A percentile compares a stretch with the other conserved stretches of the same genome.
Evolutionary conservation across 2,113 vertebrate species (phyloP).

Genomic region (Hoplias malabaricus): DNA sequence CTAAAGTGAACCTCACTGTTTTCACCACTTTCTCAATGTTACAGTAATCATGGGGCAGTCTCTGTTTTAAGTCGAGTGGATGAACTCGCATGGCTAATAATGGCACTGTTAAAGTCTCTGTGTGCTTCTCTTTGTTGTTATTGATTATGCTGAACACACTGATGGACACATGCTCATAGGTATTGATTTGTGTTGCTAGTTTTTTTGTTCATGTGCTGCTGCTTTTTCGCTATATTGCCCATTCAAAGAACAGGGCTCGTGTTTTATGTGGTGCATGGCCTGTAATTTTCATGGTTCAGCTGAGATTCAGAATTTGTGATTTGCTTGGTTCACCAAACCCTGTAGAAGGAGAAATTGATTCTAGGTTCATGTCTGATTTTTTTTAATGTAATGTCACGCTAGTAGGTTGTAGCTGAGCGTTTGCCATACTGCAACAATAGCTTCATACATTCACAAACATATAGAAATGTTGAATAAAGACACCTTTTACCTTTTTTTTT

Average conservation of each 20-base stretch:
- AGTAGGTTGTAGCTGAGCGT: too few relatives aligned
- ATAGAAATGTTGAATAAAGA: too few relatives aligned
- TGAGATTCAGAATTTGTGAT: background rate
- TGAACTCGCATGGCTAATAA: constrained; percentile 22
- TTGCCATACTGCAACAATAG: too few relatives aligned
- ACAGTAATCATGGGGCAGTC: constrained; percentile 25
- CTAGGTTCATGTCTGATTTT: background rate
- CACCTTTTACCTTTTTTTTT: too few relatives aligned
- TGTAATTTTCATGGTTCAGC: background rate
- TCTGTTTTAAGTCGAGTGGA: constrained; percentile 34
- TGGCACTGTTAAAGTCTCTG: constrained; percentile 1
- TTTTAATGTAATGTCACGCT: too few relatives aligned
- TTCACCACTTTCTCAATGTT: background rate
- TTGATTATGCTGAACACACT: constrained; percentile 26
- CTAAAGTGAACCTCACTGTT: background rate
- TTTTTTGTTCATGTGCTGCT: constrained; percentile 18
- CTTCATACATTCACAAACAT: too few relatives aligned
- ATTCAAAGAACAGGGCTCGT: background rate
- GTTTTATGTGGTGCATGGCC: background rate
- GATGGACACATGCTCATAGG: constrained; percentile 18
- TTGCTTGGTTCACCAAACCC: background rate
- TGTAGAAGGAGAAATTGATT: background rate
- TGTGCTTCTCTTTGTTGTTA: constrained; percentile 32
- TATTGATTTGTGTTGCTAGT: constrained; percentile 20
- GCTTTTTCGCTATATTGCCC: background rate